Evolutionary conservation across 1,140 invertebrate genomes (phyloP), one percentile per base, ranked within the genome.

Genomic region (Drosophila pachea): DNA sequence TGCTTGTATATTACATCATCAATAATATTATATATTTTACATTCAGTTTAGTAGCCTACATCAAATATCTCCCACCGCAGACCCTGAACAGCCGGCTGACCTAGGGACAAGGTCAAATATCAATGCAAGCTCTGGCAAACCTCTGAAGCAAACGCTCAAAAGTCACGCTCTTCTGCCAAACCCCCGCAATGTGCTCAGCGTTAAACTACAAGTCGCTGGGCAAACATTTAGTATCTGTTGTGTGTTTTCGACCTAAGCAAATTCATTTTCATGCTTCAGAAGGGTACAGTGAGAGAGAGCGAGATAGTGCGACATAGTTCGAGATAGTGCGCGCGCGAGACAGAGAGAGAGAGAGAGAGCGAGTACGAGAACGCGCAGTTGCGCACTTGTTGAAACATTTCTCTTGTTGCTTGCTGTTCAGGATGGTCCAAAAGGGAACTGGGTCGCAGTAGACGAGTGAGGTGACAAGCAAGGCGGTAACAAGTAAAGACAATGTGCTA

Each of bases 401-500:
- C n/a, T n/a, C 50, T 43, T 43, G 58, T 32, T 55, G 14, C 42
- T 49, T 33, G n/a, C 7, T 12, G 55, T 61, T 29, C 59, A 71
- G 67, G 64, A 77, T 72, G 69, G 69, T 76, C 73, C 76, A 49
- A 62, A 69, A 76, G 74, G 60, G 62, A 62, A 81, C 70, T 68
- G 67, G 42, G 48, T 65, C 43, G 40, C 53, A 72, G 68, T 62
- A 68, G 56, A 43, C 36, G 61, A 42, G 33, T 56, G 54, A 60
- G 56, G 55, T 69, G 76, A 69, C 45, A 32, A 52, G 29, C 42
- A 11, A 16, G 54, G 63, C 59, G 40, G 49, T 40, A 63, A 83
- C 78, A 75, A 69, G 75, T 64, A 83, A 83, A 83, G 73, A 71
- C 78, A 83, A 78, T 83, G 78, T 83, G 63, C 61, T 54, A 12